Evolutionary conservation across 2,888 invertebrate genomes (phyloP), one percentile per base, ranked within the genome.

Genomic region (Tipula vernalis): DNA sequence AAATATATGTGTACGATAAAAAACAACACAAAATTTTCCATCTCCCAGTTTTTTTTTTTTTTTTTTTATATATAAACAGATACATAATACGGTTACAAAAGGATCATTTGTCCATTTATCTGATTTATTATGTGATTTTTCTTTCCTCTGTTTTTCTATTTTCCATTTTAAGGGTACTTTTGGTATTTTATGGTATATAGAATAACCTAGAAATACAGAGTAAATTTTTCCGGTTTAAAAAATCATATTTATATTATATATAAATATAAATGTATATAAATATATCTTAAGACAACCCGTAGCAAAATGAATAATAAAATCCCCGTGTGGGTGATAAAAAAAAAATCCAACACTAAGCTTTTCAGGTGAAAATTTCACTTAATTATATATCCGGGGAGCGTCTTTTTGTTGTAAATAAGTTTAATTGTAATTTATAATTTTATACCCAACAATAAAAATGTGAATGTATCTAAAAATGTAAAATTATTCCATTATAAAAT

Each of bases 91-190:
- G 71, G 71, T 71, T 71, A 71, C 71, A 71, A 71, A 71, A 71
- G 28, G 28, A 71, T 71, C 71, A 71, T 71, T 71, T 71, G 71
- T 71, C 71, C 71, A 71, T 71, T 71, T 71, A 71, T 71, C 28
- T 71, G 71, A 71, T 71, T 71, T 71, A 71, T 71, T 71, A 71
- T 71, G 71, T 71, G 71, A 71, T 71, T 71, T 71, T 71, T 71
- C 71, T 71, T 71, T 71, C 28, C 71, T 28, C 10, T 28, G 28
- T 71, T 71, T 71, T 71, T 28, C 28, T 71, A 71, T 71, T 71
- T 71, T 71, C 71, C 28, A 10, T 28, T 71, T 71, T 71, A 28
- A 10, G 28, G 28, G 71, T 57, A 57, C 28, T 57, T 18, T 57
- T 47, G 6, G 47, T 47, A 51, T 15, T 51, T 51, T 51, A 51